These are phyloP conservation scores for Campopleginae sp. DNA, from an alignment of 2,888 invertebrate genomes.

Conservation along the genomic window DNA sequence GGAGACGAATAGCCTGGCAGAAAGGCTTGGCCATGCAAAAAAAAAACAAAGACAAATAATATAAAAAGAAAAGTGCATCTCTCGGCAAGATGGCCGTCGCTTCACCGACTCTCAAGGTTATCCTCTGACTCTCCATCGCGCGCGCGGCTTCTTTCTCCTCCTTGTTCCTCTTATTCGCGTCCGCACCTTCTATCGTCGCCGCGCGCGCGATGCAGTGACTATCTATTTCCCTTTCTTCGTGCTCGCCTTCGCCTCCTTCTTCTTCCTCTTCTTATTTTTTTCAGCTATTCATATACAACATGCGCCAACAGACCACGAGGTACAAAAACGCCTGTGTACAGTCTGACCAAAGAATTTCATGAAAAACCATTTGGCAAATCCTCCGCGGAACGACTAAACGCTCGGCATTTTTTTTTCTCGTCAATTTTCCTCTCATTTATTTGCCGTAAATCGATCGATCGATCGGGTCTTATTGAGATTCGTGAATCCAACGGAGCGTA, in stretches of 20 bases:
- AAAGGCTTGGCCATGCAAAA: constrained; percentile 77
- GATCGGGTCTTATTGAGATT: neutral
- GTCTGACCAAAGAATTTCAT: constrained; percentile 72
- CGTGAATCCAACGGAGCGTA: neutral
- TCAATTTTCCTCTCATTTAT: neutral
- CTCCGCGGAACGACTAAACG: neutral
- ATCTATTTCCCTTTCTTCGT: constrained; percentile 70
- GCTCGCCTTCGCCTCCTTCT: constrained; percentile 71
- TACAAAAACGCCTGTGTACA: constrained; percentile 70
- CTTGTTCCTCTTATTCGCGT: constrained; percentile 64
- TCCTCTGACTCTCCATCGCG: constrained; percentile 41
- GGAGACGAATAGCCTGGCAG: constrained; percentile 62
- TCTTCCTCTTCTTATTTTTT: constrained; percentile 63
- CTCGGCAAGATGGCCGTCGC: constrained; percentile 81
- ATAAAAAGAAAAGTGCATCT: constrained; percentile 82
- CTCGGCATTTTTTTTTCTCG: neutral
- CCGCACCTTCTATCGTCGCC: constrained; percentile 60
- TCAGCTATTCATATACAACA: constrained; percentile 70
- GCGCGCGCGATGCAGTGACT: constrained; percentile 70
- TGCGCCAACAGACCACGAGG: constrained; percentile 32
- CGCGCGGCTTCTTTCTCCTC: constrained; percentile 58
- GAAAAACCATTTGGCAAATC: constrained; percentile 67
- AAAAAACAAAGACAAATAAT: constrained; percentile 59
- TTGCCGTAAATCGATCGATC: no score
- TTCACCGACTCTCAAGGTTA: constrained; percentile 82